Conservation (phyloP, 2,113 vertebrate species). For the Hirundichthys speculiger region DNA sequence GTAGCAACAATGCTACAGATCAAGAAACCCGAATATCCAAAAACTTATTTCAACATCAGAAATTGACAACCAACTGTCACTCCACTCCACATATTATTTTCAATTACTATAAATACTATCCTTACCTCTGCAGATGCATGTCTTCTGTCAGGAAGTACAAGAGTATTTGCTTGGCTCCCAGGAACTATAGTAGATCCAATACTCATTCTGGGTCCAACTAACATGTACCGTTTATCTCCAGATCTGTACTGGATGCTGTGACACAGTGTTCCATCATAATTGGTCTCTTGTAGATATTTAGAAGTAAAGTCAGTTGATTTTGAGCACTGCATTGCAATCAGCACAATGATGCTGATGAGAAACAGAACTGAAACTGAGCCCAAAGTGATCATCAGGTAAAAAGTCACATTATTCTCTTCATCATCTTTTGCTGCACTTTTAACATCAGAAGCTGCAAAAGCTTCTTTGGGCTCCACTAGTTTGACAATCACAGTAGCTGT, state of each 20-base stretch:
- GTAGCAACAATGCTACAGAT: too few relatives aligned
- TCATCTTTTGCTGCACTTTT: too few relatives aligned
- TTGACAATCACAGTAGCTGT: too few relatives aligned
- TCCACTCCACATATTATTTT: too few relatives aligned
- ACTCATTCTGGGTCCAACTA: constrained; percentile 51
- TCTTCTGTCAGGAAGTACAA: constrained; percentile 58
- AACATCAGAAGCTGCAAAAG: too few relatives aligned
- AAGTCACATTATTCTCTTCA: too few relatives aligned
- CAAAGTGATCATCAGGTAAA: constrained; percentile 52
- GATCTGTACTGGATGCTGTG: constrained; percentile 54
- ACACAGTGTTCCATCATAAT: constrained; percentile 17
- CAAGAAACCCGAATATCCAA: too few relatives aligned
- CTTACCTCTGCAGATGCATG: constrained; percentile 2
- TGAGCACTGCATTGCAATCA: constrained; percentile 23
- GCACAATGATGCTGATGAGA: constrained; percentile 52
- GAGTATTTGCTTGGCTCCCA: constrained; percentile 66
- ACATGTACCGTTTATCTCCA: constrained; percentile 41
- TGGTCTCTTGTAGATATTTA: constrained; percentile 40
- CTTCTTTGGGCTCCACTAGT: too few relatives aligned
- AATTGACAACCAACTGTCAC: too few relatives aligned
- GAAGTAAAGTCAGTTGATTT: neutral
- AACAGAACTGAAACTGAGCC: constrained; percentile 53
- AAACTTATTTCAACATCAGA: too few relatives aligned
- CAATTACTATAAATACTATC: constrained; percentile 31
- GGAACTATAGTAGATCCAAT: constrained; percentile 61